Base-by-base conservation (phyloP, 2,888 invertebrate species). In the Rugalucina vietnamica region DNA sequence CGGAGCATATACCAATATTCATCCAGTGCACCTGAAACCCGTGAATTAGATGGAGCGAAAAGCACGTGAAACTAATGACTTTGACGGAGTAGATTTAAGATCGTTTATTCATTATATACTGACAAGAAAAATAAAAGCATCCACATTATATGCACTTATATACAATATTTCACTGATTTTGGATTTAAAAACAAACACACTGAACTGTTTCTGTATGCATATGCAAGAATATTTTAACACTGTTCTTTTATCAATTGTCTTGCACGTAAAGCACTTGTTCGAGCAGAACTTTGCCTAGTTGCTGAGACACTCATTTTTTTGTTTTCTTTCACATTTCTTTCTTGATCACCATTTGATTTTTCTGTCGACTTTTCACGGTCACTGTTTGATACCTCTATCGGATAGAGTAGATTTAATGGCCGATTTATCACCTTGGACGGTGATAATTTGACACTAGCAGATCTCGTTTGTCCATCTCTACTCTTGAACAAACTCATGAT, bases 391-490 rank as follows among this genome's bases (percentile, higher is more conserved):
- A 60, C 49, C 32, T 77, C 65, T 4, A 76, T 39, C 18, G 73
- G 77, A 34, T 65, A 73, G 34, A 79, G 73, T n/a, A 79, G 21
- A 39, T 79, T 73, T 36, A 78, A n/a, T 29, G 82, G 82, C 29
- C 78, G 24, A 27, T 69, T 69, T 18, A 76, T 21, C 4, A 65
- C 36, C 27, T 50, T 50, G 10, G 50, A 37, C 1, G 76, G 37
- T 37, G 60, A n/a, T 21, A 76, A 12, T 24, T 34, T n/a, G 5
- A 76, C 65, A n/a, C 36, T 76, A 12, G 69, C 76, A 10, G 76
- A 76, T 39, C 65, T 12, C 2, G 36, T 76, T 21, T 76, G n/a
- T 1, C 69, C 69, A 37, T 76, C 76, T 39, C 29, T 29, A 54
- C 76, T 76, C n/a, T 32, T n/a, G 14, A 43, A n/a, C 60, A 76